These are phyloP conservation scores for Ostrea edulis DNA, from an alignment of 1,140 invertebrate genomes.

Conservation along the genomic window DNA sequence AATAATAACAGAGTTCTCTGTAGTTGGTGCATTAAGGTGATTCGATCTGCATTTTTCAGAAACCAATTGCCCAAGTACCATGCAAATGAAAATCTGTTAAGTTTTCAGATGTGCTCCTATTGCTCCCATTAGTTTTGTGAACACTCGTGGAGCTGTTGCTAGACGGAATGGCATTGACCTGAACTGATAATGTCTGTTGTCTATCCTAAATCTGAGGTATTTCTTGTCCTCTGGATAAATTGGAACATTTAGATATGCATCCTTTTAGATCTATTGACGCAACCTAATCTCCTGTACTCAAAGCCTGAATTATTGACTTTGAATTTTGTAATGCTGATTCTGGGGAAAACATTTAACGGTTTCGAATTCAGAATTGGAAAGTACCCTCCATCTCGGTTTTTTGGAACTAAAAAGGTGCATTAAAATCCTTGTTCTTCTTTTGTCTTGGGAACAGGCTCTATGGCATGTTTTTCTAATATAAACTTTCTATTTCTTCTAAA, in stretches of 20 bases:
- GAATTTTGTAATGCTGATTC: constrained; percentile 52
- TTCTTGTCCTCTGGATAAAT: constrained; percentile 34
- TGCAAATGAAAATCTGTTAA: background rate
- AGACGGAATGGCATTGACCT: no score
- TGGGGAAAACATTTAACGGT: constrained; percentile 38
- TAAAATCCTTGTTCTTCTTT: constrained; percentile 39
- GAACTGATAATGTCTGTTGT: constrained; percentile 27
- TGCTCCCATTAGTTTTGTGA: no score
- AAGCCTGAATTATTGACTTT: constrained; percentile 49
- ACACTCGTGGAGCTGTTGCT: background rate
- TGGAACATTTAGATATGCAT: constrained; percentile 54
- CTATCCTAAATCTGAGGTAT: constrained; percentile 38
- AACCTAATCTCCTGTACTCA: no score
- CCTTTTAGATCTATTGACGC: constrained; percentile 46
- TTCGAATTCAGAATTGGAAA: constrained; percentile 50
- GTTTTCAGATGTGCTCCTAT: no score
- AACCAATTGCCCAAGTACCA: constrained; percentile 55
- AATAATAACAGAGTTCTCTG: background rate
- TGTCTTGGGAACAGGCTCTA: background rate
- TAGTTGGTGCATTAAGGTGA: background rate
- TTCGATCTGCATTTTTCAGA: constrained; percentile 16
- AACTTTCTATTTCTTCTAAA: constrained; percentile 44
- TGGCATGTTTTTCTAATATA: constrained; percentile 11
- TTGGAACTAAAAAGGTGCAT: constrained; percentile 52
- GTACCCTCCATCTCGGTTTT: constrained; percentile 33